Percentiles rank a stretch among this genome's conserved stretches.
phyloP scores from a whole-genome alignment of 2,113 vertebrate species.

The Gallinago undulata region DNA sequence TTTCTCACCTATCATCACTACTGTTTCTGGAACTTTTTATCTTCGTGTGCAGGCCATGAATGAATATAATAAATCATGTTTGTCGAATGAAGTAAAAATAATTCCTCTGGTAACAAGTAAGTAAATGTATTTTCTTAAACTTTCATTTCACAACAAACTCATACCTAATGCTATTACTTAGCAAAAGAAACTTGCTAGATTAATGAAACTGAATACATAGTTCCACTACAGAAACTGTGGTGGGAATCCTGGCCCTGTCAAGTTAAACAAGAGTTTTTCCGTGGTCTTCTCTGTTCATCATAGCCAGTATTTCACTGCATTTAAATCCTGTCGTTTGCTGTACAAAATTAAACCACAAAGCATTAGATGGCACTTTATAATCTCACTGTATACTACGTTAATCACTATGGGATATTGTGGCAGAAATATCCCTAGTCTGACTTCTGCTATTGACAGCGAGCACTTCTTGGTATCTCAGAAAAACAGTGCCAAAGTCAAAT shows the following conservation, averaged over 20 bases:
- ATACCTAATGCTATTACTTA: background rate
- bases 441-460: background rate
- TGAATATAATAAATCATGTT: conserved; percentile 34
- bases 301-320: background rate
- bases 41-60: conserved; percentile 53
- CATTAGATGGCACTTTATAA: background rate
- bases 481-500: background rate
- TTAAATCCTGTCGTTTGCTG: background rate
- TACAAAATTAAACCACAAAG: background rate
- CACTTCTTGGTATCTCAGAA: background rate
- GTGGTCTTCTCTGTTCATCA: background rate
- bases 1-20: background rate
- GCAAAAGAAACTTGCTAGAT: background rate
- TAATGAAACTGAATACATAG: background rate
- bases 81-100: conserved; percentile 58
- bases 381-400: background rate
- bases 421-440: background rate
- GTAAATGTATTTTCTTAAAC: background rate
- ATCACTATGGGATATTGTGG: background rate
- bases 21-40: background rate
- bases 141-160: background rate
- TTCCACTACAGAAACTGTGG: background rate
- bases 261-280: background rate
- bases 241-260: background rate
- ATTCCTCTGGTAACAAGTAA: conserved; percentile 45